A percentile compares a stretch with the other conserved stretches of the same genome.
phyloP scores from a whole-genome alignment of 2,797 vertebrate genomes.

The Epinephelus coioides region DNA sequence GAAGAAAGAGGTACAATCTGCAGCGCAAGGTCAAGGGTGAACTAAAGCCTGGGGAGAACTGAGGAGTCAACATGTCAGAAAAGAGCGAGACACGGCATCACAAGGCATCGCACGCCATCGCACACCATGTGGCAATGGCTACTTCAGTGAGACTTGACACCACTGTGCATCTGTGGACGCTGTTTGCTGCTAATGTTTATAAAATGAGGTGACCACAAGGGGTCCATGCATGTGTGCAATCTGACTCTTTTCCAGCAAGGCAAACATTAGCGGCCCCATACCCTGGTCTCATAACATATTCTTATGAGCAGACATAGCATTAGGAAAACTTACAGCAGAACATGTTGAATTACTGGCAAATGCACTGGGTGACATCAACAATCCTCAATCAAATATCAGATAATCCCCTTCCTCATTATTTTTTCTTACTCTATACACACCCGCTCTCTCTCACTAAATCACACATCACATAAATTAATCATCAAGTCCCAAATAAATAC shows the following conservation, averaged over 20 bases:
- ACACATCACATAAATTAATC: slow-evolving; percentile 60
- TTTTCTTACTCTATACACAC: slow-evolving; percentile 24
- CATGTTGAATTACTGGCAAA: slow-evolving; percentile 27
- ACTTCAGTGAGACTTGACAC: slow-evolving; percentile 28
- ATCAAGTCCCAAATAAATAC: slow-evolving; percentile 51
- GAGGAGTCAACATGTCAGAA: slow-evolving; percentile 26
- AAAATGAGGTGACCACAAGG: slow-evolving; percentile 34
- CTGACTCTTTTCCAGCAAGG: slow-evolving; percentile 4
- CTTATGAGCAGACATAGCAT: slow-evolving; percentile 33
- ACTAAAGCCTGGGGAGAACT: slow-evolving; percentile 27
- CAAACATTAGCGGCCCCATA: slow-evolving; percentile 27
- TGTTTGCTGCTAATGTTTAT: slow-evolving; percentile 28
- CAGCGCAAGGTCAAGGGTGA: slow-evolving; percentile 40
- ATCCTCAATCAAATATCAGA: slow-evolving; percentile 56
- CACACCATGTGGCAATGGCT: slow-evolving; percentile 25
- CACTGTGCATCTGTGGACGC: slow-evolving; percentile 33
- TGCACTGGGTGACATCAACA: slow-evolving; percentile 41
- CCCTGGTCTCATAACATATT: slow-evolving; percentile 23
- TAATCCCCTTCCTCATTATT: slow-evolving; percentile 53
- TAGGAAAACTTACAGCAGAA: slow-evolving; percentile 16
- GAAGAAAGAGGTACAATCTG: slow-evolving; percentile 24
- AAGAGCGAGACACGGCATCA: slow-evolving; percentile 2
- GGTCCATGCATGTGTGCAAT: slow-evolving; percentile 2
- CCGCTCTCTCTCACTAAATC: slow-evolving; percentile 35
- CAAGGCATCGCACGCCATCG: neutral